Conservation (phyloP, 2,888 invertebrate species). For the Phoenoteleia sp. region DNA sequence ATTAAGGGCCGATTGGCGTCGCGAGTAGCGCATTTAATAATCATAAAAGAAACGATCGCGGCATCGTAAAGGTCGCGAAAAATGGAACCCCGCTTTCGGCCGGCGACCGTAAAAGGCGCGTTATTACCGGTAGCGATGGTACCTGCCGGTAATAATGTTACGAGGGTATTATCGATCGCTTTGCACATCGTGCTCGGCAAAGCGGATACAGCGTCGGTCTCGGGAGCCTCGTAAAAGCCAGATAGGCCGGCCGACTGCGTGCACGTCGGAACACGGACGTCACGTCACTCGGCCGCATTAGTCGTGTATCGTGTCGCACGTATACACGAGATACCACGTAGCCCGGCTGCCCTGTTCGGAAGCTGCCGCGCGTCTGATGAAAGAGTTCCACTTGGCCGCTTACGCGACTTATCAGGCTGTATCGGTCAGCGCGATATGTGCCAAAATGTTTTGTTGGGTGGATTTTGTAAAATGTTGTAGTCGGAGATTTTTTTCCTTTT, state of each 20-base stretch:
- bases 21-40: conserved; percentile 23
- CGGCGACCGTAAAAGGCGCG: conserved; percentile 78
- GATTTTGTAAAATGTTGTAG: not conserved
- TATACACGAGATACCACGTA: conserved; percentile 14
- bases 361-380: conserved; percentile 27
- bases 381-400: conserved; percentile 51
- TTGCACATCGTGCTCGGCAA: conserved; percentile 81
- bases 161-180: conserved; percentile 83
- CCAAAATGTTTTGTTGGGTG: conserved; percentile 29
- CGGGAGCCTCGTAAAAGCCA: conserved; percentile 71
- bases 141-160: conserved; percentile 82
- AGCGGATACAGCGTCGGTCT: conserved; percentile 77
- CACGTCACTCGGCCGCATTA: conserved; percentile 50
- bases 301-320: conserved; percentile 42
- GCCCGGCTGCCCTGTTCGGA: conserved; percentile 26
- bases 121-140: conserved; percentile 82
- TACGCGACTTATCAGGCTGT: conserved; percentile 32
- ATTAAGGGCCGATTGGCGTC: conserved; percentile 4
- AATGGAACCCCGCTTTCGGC: conserved; percentile 16
- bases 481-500: not conserved
- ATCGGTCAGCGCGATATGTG: conserved; percentile 34
- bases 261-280: conserved; percentile 38
- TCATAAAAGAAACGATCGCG: conserved; percentile 19
- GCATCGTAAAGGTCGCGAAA: not conserved
- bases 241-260: conserved; percentile 56